Evolutionary conservation across 1,140 invertebrate genomes (phyloP), one percentile per base, ranked within the genome.

Genomic region (Nilaparvata lugens): DNA sequence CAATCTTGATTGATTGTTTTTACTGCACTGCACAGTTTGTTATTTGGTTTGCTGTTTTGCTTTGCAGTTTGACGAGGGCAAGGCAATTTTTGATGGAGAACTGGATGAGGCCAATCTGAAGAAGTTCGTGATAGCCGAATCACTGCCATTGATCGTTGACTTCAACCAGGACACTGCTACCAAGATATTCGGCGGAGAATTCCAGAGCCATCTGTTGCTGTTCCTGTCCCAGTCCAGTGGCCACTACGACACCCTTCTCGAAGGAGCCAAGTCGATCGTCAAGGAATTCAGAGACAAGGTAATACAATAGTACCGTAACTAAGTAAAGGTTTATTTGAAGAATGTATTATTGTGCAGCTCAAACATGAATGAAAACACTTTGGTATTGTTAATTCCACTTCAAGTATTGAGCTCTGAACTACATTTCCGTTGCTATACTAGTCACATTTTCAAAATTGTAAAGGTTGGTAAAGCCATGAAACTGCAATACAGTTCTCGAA

Each of bases 111-210:
- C 74, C 35, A 56, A 59, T 18, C 71, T 99, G 52, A 87, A 87
- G 72, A 85, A 86, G 66, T 99, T 98, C 80, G 82, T 98, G 61
- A 76, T 82, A 63, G 76, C 84, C 16, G 87, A 98, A 70, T 85
- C 90, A 60, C 77, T 99, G 69, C 96, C 97, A 53, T 75, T 96
- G 51, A 86, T 99, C 67, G 88, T 97, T 56, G 96, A 99, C 74
- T 99, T 99, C 79, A 98, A 93, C 65, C 95, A 97, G 68, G 91
- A 97, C 74, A 97, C 92, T 31, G 97, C 95, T 4, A 86, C 89
- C 66, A 98, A 98, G 76, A 97, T 99, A 73, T 99, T 99, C 74
- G 93, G 93, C 66, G 97, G 97, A 65, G 91, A 96, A 59, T 91
- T 99, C 73, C 98, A 98, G 77, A 91, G 85, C 65, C 97, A 99